These are phyloP conservation scores for Chymomyza costata DNA, from an alignment of 1,140 invertebrate species.

Conservation along the genomic window DNA sequence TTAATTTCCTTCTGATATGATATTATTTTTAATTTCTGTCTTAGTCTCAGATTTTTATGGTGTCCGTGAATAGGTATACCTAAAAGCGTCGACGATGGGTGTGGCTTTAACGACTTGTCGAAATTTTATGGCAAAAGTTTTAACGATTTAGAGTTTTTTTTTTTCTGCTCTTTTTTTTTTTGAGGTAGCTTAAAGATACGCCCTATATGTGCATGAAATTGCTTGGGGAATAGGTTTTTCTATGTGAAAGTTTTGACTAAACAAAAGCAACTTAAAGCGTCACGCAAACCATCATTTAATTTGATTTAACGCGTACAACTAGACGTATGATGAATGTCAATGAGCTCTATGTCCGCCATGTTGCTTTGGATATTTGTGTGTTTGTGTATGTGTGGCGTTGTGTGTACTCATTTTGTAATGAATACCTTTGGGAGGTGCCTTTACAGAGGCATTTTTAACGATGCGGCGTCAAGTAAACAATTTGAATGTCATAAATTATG, in stretches of 20 bases:
- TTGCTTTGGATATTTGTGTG: too few relatives aligned
- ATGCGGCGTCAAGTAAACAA: conserved; percentile 20
- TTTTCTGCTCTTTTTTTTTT: conserved; percentile 4
- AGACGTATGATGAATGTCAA: conserved; percentile 43
- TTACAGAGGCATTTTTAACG: too few relatives aligned
- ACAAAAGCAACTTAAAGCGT: neutral
- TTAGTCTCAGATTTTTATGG: conserved; percentile 16
- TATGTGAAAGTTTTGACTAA: too few relatives aligned
- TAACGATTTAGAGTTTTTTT: too few relatives aligned
- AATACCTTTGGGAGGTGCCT: too few relatives aligned
- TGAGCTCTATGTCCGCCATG: too few relatives aligned
- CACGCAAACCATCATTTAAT: conserved; percentile 39
- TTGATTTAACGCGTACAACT: conserved; percentile 51
- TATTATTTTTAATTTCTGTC: conserved; percentile 52
- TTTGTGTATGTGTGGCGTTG: too few relatives aligned
- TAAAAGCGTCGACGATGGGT: too few relatives aligned
- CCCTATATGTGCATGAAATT: conserved; percentile 22
- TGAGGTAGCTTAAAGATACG: conserved; percentile 6
- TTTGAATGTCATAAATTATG: conserved; percentile 35
- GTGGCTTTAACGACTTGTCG: conserved; percentile 18
- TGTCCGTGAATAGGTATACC: too few relatives aligned
- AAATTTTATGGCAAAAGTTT: conserved; percentile 25
- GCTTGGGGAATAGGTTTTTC: conserved; percentile 32
- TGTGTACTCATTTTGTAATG: too few relatives aligned
- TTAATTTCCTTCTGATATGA: conserved; percentile 54